Percentiles rank a stretch among this genome's conserved stretches.
Conservation (phyloP, 2,888 invertebrate species). For the Lucinisca nassula region DNA sequence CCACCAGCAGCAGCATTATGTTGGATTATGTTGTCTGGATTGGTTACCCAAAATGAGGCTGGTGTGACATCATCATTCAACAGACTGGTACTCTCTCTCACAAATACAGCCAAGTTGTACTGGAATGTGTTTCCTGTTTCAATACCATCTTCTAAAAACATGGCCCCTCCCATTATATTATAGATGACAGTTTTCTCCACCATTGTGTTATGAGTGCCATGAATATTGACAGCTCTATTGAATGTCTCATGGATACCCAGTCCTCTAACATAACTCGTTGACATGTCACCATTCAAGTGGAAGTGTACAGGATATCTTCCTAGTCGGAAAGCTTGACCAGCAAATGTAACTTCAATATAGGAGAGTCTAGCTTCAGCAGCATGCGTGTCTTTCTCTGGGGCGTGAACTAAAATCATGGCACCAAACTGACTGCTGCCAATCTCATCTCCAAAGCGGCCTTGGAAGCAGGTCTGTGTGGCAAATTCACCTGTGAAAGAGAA, state of each 20-base stretch:
- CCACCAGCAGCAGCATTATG: constrained; percentile 86
- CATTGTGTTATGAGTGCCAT: constrained; percentile 80
- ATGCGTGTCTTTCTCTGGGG: constrained; percentile 65
- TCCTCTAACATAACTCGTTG: constrained; percentile 82
- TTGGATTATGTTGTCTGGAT: constrained; percentile 84
- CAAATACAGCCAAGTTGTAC: constrained; percentile 85
- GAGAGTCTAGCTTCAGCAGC: constrained; percentile 72
- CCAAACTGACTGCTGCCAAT: constrained; percentile 86
- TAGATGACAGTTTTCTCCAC: constrained; percentile 83
- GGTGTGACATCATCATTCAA: constrained; percentile 87
- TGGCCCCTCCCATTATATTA: constrained; percentile 86
- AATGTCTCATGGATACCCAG: constrained; percentile 83
- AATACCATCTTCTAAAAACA: constrained; percentile 87
- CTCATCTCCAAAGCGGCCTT: constrained; percentile 86
- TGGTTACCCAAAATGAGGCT: constrained; percentile 86
- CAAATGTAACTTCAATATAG: constrained; percentile 82
- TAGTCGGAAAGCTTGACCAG: constrained; percentile 85
- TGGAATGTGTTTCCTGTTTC: constrained; percentile 83
- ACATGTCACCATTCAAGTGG: constrained; percentile 85
- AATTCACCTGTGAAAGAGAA: constrained; percentile 83
- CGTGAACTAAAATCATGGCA: constrained; percentile 81
- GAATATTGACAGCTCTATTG: constrained; percentile 87
- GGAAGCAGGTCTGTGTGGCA: constrained; percentile 86
- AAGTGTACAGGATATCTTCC: constrained; percentile 87
- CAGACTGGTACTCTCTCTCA: constrained; percentile 82